phyloP scores from a whole-genome alignment of 2,888 invertebrate genomes.

The Athalia rosae region DNA sequence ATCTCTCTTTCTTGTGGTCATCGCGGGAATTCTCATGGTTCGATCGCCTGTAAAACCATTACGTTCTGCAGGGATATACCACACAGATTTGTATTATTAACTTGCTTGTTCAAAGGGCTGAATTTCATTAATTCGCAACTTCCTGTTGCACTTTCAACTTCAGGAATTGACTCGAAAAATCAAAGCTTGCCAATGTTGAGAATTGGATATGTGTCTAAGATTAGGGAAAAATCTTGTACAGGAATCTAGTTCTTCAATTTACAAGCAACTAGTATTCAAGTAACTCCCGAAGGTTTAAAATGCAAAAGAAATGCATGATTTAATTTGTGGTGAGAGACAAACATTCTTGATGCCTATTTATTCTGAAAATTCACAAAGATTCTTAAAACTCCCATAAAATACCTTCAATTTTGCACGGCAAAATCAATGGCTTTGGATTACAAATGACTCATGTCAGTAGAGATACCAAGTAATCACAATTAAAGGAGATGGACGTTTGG shows the following conservation, averaged over 20 bases:
- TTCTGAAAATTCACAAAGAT: neutral
- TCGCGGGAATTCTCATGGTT: conserved; percentile 66
- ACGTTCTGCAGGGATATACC: conserved; percentile 74
- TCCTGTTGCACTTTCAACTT: neutral
- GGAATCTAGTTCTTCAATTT: conserved; percentile 9
- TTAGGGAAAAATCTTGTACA: neutral
- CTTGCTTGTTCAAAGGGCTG: conserved; percentile 55
- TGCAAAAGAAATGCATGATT: neutral
- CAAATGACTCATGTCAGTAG: neutral
- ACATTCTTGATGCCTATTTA: neutral
- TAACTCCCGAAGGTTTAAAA: neutral
- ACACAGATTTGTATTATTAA: conserved; percentile 73
- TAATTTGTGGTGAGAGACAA: neutral
- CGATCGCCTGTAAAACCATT: conserved; percentile 73
- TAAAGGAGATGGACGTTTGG: neutral
- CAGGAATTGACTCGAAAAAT: neutral
- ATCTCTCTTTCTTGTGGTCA: conserved; percentile 61
- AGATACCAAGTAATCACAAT: neutral
- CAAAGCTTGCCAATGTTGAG: neutral
- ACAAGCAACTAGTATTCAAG: neutral
- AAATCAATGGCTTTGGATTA: no score
- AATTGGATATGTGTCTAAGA: no score
- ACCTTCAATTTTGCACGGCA: no score
- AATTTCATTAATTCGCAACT: conserved; percentile 20
- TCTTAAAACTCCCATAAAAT: no score